phyloP scores from a whole-genome alignment of 2,888 invertebrate species.

The Eristalinus sepulchralis region DNA sequence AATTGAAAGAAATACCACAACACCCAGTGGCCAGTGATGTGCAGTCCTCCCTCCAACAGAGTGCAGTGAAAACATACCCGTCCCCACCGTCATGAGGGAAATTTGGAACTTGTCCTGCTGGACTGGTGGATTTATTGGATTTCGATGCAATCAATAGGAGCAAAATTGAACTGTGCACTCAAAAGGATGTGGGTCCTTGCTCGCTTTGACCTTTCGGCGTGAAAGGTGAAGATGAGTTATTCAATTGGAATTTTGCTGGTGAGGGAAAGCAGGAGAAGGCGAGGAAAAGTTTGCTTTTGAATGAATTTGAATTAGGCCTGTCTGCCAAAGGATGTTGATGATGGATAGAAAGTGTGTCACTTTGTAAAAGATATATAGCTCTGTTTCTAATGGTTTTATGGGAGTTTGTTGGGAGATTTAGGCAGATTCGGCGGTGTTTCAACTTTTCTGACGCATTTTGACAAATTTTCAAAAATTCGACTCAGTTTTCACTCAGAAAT shows the following conservation, averaged over 20 bases:
- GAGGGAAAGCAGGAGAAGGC: no score
- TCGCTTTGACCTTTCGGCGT: background rate
- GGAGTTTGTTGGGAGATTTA: no score
- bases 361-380: no score
- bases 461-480: no score
- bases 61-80: background rate
- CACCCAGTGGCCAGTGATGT: background rate
- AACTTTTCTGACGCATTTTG: no score
- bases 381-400: no score
- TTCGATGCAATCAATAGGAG: background rate
- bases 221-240: background rate
- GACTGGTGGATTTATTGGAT: background rate
- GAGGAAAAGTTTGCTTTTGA: no score
- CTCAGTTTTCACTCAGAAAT: no score
- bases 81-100: background rate
- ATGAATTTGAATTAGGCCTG: no score
- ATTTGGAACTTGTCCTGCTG: background rate
- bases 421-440: no score
- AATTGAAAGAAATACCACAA: slow-evolving; percentile 22
- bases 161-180: background rate
- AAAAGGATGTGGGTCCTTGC: background rate
- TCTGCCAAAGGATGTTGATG: no score
- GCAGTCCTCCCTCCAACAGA: background rate
- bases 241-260: background rate
- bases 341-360: no score